phyloP scores from a whole-genome alignment of 23 tunicate species.

The Styela plicata region DNA sequence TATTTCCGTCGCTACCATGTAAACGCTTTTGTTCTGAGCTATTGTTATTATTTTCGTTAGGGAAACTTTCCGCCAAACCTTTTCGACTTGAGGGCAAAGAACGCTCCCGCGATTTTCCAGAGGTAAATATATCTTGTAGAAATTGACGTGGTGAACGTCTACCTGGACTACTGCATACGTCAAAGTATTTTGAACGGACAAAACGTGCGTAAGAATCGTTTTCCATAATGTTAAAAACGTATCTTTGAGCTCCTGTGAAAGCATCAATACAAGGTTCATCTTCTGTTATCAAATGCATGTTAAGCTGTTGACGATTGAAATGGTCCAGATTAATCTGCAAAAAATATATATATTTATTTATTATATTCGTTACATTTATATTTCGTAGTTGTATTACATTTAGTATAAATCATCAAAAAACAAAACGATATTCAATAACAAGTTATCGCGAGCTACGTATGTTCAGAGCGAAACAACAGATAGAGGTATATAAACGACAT shows the following conservation, averaged over 20 bases:
- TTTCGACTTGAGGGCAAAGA: neutral
- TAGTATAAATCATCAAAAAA: too few species aligned
- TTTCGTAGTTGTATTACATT: too few species aligned
- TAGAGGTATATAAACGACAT: too few species aligned
- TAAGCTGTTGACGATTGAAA: conserved; percentile 44
- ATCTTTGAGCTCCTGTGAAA: conserved; percentile 63
- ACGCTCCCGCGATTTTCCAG: neutral
- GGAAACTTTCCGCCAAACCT: neutral
- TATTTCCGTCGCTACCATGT: neutral
- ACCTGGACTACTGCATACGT: conserved; percentile 4
- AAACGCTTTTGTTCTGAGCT: neutral
- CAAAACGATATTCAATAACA: too few species aligned
- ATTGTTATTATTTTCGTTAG: neutral
- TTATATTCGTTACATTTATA: too few species aligned
- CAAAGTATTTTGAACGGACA: conserved; percentile 43
- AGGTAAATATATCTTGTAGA: neutral
- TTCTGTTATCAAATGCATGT: conserved; percentile 21
- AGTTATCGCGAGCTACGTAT: too few species aligned
- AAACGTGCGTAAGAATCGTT: conserved; percentile 89
- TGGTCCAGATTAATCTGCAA: conserved; percentile 66
- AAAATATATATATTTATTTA: too few species aligned
- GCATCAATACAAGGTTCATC: conserved; percentile 27
- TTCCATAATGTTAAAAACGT: conserved; percentile 74
- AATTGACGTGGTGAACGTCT: conserved; percentile 1
- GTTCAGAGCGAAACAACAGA: too few species aligned